These are phyloP conservation scores for Laterallus jamaicensis DNA, from an alignment of 2,113 vertebrate species.

Conservation along the genomic window DNA sequence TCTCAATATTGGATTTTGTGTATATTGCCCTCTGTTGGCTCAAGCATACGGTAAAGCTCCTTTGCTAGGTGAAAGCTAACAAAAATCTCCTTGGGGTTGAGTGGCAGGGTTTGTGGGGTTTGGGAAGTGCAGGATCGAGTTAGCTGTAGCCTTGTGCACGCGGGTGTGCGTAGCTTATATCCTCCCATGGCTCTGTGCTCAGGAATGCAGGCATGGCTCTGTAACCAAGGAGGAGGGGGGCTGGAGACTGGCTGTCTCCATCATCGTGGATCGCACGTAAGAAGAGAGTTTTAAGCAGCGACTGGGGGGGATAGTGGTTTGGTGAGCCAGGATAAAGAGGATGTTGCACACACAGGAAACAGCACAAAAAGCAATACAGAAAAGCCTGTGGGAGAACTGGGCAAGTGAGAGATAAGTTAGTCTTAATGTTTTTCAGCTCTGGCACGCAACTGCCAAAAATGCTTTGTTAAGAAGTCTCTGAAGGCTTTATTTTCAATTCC, in stretches of 20 bases:
- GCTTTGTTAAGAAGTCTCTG: neutral
- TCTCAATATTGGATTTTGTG: slow-evolving; percentile 20
- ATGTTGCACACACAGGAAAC: neutral
- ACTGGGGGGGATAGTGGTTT: neutral
- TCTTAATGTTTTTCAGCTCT: slow-evolving; percentile 2
- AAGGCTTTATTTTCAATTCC: slow-evolving; percentile 24
- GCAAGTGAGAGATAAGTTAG: neutral
- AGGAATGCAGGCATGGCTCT: neutral
- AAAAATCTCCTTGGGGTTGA: slow-evolving; percentile 3
- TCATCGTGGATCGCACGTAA: neutral
- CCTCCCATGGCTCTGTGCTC: neutral
- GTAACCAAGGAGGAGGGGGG: neutral
- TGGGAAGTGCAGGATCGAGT: neutral
- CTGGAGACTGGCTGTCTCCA: neutral
- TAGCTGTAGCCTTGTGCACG: neutral
- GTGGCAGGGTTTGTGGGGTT: neutral
- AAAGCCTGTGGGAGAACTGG: neutral
- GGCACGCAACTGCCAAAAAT: neutral
- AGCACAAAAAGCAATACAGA: neutral
- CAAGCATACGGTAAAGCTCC: neutral
- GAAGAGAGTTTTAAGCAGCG: neutral
- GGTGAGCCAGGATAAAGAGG: neutral
- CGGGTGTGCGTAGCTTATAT: neutral
- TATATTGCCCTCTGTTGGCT: slow-evolving; percentile 66
- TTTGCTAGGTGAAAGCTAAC: neutral